These are phyloP conservation scores for Ormyrus rosae DNA, from an alignment of 2,888 invertebrate genomes.

Conservation along the genomic window DNA sequence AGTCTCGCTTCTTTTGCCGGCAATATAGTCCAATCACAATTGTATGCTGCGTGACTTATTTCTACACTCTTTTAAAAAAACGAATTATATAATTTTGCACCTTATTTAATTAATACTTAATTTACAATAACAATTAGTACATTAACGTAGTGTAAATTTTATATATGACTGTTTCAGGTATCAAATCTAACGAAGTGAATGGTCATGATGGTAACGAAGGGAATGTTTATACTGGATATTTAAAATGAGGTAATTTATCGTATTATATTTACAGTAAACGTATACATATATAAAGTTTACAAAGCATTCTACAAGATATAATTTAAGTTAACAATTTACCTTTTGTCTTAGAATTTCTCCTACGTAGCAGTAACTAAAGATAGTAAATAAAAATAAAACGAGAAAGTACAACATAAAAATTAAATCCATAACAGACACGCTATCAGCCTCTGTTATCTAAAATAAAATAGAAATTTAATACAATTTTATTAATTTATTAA, in stretches of 20 bases:
- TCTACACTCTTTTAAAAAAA: conserved; percentile 58
- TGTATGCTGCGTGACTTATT: conserved; percentile 61
- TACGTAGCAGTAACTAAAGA: conserved; percentile 51
- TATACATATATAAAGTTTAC: too few relatives aligned
- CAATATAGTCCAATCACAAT: conserved; percentile 63
- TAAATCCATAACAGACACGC: conserved; percentile 28
- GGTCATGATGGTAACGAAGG: too few relatives aligned
- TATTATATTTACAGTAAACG: too few relatives aligned
- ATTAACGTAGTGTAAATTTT: too few relatives aligned
- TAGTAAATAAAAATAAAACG: conserved; percentile 50
- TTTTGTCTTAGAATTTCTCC: conserved; percentile 49
- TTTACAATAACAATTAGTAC: too few relatives aligned
- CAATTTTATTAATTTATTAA: neutral
- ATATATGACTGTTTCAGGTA: too few relatives aligned
- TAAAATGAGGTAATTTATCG: too few relatives aligned
- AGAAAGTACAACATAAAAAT: conserved; percentile 53
- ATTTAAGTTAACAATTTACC: conserved; percentile 18
- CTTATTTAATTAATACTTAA: too few relatives aligned
- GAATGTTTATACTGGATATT: too few relatives aligned
- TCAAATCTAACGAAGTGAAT: too few relatives aligned
- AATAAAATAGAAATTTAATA: neutral
- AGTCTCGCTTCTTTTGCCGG: conserved; percentile 57
- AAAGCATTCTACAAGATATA: neutral
- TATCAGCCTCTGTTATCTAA: conserved; percentile 42
- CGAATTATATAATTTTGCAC: neutral